Evolutionary conservation across 2,113 vertebrate genomes (phyloP).

Genomic region (Dromaius novaehollandiae): DNA sequence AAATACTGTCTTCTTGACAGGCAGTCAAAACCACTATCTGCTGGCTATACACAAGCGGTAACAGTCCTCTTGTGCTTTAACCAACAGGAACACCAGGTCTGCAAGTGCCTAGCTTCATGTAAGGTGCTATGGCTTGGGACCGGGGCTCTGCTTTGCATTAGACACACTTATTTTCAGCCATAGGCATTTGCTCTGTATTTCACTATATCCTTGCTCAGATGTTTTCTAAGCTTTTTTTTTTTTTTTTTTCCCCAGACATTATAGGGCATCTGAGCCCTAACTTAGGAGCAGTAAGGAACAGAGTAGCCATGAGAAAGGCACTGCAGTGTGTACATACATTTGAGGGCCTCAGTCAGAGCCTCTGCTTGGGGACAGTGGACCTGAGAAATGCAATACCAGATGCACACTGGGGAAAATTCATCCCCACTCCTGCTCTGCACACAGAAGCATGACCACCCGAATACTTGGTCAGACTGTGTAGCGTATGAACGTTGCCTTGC

Average conservation of each 20-base stretch:
- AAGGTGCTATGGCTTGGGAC: background rate
- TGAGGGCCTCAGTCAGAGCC: accelerated
- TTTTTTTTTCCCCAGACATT: background rate
- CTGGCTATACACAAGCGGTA: background rate
- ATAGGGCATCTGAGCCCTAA: background rate
- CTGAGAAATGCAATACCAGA: background rate
- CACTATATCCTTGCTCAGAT: background rate
- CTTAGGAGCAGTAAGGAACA: background rate
- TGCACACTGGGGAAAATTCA: background rate
- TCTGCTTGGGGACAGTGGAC: background rate
- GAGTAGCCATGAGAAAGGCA: background rate
- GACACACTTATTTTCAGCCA: background rate
- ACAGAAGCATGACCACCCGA: background rate
- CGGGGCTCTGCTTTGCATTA: background rate
- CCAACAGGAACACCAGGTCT: background rate
- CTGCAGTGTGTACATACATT: accelerated
- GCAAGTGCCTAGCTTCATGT: background rate
- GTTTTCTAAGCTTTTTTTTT: accelerated
- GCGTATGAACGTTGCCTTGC: background rate
- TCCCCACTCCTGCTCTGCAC: background rate
- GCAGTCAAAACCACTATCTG: background rate
- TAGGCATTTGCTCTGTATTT: background rate
- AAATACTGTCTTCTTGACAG: background rate
- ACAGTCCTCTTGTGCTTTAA: background rate
- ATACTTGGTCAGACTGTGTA: background rate